These are phyloP conservation scores for Malthinus seriepunctatus DNA, from an alignment of 2,888 invertebrate species.

Conservation along the genomic window DNA sequence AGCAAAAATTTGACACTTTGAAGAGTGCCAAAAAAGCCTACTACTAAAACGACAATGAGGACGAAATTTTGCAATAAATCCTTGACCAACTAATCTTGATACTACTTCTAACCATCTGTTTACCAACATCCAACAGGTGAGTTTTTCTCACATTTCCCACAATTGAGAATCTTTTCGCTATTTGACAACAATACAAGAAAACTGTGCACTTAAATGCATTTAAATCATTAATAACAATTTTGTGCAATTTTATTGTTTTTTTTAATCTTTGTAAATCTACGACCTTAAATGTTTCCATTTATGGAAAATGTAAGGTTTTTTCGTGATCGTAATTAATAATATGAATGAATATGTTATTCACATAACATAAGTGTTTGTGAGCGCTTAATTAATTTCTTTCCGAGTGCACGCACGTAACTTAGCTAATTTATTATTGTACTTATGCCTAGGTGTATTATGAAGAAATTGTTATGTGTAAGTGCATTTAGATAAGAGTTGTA, in stretches of 20 bases:
- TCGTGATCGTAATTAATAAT: constrained; percentile 15
- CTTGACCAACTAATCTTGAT: constrained; percentile 6
- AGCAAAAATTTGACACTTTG: neutral
- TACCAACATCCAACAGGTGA: neutral
- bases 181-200: neutral
- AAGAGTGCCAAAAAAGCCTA: neutral
- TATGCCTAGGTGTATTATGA: too few species aligned
- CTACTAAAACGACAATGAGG: neutral
- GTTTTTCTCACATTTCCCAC: constrained; percentile 5
- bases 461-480: too few species aligned
- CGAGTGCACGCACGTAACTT: neutral
- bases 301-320: constrained; percentile 15
- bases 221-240: neutral
- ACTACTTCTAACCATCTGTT: neutral
- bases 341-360: constrained; percentile 14
- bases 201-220: neutral
- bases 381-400: too few species aligned
- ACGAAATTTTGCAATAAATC: neutral
- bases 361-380: constrained; percentile 1
- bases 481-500: too few species aligned
- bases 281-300: constrained; percentile 18
- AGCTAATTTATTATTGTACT: neutral
- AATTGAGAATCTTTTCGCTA: neutral
- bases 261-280: neutral
- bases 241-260: neutral